Evolutionary conservation across 1,140 invertebrate genomes (phyloP).

Genomic region (Diplogasteroides magnus): DNA sequence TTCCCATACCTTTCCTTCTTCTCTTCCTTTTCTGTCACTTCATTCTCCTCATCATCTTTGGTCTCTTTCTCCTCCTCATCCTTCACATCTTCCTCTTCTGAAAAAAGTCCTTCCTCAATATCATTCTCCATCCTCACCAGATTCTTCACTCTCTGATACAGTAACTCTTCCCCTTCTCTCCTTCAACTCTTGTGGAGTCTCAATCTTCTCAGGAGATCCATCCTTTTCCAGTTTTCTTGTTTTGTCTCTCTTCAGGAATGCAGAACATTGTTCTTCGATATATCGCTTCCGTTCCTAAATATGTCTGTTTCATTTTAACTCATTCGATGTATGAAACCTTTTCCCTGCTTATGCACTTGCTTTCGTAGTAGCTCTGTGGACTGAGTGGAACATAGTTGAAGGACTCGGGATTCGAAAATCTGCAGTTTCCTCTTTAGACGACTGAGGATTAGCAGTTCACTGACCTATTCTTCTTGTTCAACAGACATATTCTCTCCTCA

Average conservation of each 20-base stretch:
- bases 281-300: background rate
- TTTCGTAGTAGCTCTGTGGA: slow-evolving; percentile 48
- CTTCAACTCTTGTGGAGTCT: background rate
- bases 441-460: background rate
- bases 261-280: background rate
- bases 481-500: slow-evolving; percentile 45
- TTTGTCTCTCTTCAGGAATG: background rate
- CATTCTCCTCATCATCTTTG: slow-evolving; percentile 7
- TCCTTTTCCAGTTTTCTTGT: background rate
- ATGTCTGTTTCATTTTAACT: too few relatives aligned
- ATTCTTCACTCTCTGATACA: too few relatives aligned
- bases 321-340: too few relatives aligned
- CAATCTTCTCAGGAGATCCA: background rate
- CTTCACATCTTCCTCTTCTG: too few relatives aligned
- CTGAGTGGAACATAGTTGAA: slow-evolving; percentile 41
- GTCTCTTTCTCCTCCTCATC: slow-evolving; percentile 4
- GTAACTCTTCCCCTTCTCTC: background rate
- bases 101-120: too few relatives aligned
- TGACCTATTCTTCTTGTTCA: slow-evolving; percentile 50
- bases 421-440: slow-evolving; percentile 12
- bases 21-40: slow-evolving; percentile 3
- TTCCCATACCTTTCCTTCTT: slow-evolving; percentile 2
- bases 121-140: slow-evolving; percentile 7
- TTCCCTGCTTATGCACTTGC: slow-evolving; percentile 33
- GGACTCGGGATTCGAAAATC: slow-evolving; percentile 43